These are phyloP conservation scores for Oophaga sylvatica DNA, from an alignment of 2,797 vertebrate species.

Conservation along the genomic window DNA sequence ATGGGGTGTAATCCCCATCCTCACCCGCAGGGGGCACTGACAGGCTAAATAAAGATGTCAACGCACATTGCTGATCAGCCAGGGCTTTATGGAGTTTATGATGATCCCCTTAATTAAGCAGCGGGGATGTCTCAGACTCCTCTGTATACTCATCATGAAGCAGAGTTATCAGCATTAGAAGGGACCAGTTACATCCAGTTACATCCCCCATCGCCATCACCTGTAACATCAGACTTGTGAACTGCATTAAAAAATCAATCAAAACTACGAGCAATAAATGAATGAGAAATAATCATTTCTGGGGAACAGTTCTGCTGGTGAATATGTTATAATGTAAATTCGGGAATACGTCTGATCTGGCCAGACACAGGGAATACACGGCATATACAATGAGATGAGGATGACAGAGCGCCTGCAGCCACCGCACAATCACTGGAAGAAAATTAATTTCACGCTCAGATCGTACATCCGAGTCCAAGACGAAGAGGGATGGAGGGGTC, in stretches of 20 bases:
- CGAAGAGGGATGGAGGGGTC: neutral
- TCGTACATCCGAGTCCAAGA: neutral
- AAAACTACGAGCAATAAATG: too few relatives aligned
- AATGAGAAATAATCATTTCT: neutral
- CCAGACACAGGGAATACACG: neutral
- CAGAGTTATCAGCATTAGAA: neutral
- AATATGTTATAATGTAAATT: neutral
- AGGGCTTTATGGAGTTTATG: neutral
- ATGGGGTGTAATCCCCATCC: neutral
- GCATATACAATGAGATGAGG: neutral
- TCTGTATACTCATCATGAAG: neutral
- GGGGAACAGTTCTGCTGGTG: neutral
- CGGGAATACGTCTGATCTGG: neutral
- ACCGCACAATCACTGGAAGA: neutral
- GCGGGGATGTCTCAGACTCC: neutral
- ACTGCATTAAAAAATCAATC: neutral
- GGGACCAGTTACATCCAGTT: neutral
- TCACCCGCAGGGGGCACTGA: neutral
- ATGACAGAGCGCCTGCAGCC: neutral
- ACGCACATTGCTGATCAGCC: neutral
- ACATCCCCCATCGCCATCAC: neutral
- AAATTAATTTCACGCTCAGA: slow-evolving; percentile 2
- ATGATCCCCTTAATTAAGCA: slow-evolving; percentile 12
- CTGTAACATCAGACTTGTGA: neutral
- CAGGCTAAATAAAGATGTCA: neutral